Evolutionary conservation across 2,113 vertebrate species (phyloP), one percentile per base, ranked within the genome.

Genomic region (Gasterosteus aculeatus): DNA sequence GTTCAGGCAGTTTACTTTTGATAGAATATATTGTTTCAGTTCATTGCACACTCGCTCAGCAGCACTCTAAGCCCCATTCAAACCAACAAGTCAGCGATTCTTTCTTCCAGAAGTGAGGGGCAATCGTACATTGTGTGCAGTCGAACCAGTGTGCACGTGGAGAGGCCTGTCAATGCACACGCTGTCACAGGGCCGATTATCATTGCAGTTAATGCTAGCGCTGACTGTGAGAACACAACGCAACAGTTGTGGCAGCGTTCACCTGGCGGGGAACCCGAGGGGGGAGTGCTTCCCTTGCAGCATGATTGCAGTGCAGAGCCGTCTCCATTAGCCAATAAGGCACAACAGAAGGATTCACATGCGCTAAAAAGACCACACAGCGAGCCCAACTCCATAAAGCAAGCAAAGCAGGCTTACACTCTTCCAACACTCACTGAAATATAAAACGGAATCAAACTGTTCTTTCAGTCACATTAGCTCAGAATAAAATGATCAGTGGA

Each of bases 31-130:
- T 62, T 75, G 70, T 75, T 68, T 69, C 61, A 74, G 42, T 19
- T 68, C 58, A 74, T 74, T 56, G 49, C 49, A 66, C 47, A 31
- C 56, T 58, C 35, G 33, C 71, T 83, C 68, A 33, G 69, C 59
- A 62, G 67, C 54, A 67, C 71, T 81, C 82, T 76, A 72, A 81
- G 51, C 62, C 47, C 29, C 41, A 75, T 84, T 85, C 77, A 75
- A 65, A 39, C 67, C 57, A 35, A 85, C 58, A 84, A 70, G 44
- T 54, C 54, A n/a, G 47, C 14, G 61, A n/a, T 64, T 73, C 2
- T 75, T 60, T 54, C 42, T 44, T 39, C 14, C 18, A 7, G n/a
- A 11, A 42, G 26, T 35, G 72, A 35, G 53, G 18, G 56, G n/a
- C 42, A 49, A 56, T 42, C 19, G 19, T 10, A 31, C 26, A 31